Evolutionary conservation across 1,140 invertebrate species (phyloP), one percentile per base, ranked within the genome.

Genomic region (Panonychus citri): DNA sequence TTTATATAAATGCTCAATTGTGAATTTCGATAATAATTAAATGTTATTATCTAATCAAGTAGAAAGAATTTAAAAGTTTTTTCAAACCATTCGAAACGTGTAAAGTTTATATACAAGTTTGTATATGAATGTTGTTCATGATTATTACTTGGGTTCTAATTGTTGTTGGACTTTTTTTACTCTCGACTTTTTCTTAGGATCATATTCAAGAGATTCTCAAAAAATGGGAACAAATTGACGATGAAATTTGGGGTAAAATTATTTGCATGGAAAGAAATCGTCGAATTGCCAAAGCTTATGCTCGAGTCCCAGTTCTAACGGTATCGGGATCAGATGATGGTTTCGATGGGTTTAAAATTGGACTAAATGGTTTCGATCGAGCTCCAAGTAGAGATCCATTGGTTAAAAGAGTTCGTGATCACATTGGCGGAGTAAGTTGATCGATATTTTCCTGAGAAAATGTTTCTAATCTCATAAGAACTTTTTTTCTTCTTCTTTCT

Each of bases 221-320:
- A 69, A 93, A 91, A 76, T 90, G 88, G 85, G 84, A 82, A 60
- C 85, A 89, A 73, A 90, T 93, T 62, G 88, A 94, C 65, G 88
- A 94, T 67, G 88, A 93, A 72, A 94, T 93, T 64, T 94, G 88
- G 88, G 85, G 86, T 54, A 94, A 94, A 77, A 85, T 93, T 46
- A 90, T 93, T 64, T 85, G 91, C 52, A 81, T 93, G 65, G 88
- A 93, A 69, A 77, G 83, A 65, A 91, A 90, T 68, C 73, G 85
- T 62, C 76, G 87, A 57, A 84, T 94, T 42, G 88, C 88, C 49
- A 94, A 94, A 70, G 88, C 88, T 10, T 94, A 94, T 68, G 85
- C 87, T 57, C 54, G 39, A 34, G 21, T 46, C 19, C 54, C 43
- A 8, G 24, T 55, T 46, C 39, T 55, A 10, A 55, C 39, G 24